Conservation (phyloP, 1,140 invertebrate species). For the Contarinia nasturtii region DNA sequence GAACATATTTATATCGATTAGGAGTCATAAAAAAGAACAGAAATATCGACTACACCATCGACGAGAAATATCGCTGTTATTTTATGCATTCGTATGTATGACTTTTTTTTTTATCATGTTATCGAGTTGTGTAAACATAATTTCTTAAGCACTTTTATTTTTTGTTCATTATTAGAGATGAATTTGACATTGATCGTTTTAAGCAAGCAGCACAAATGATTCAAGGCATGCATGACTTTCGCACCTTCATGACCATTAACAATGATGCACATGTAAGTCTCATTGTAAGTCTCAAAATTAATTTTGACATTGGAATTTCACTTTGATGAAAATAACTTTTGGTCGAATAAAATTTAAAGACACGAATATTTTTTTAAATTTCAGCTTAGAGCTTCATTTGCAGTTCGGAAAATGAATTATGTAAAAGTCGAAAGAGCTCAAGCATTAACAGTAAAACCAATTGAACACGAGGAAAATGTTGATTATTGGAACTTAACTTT, state of each 20-base stretch:
- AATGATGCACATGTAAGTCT: constrained; percentile 7
- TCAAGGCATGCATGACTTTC: constrained; percentile 44
- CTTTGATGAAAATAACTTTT: no score
- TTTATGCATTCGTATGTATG: constrained; percentile 20
- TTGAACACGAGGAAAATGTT: constrained; percentile 20
- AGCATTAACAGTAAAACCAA: constrained; percentile 22
- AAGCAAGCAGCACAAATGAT: constrained; percentile 32
- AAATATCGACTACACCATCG: constrained; percentile 9
- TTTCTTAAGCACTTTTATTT: no score
- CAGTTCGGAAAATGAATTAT: constrained; percentile 24
- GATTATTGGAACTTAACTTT: constrained; percentile 44
- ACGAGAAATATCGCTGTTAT: constrained; percentile 17
- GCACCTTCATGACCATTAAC: constrained; percentile 32
- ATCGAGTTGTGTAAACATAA: no score
- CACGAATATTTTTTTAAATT: constrained; percentile 3
- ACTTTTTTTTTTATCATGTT: constrained; percentile 4
- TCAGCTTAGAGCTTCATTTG: constrained; percentile 22
- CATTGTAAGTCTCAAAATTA: no score
- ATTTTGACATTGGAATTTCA: no score
- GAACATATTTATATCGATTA: constrained; percentile 49
- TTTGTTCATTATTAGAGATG: no score
- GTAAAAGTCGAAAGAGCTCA: constrained; percentile 27
- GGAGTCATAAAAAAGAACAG: constrained; percentile 13
- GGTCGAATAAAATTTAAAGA: no score
- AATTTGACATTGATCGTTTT: constrained; percentile 36